phyloP scores from a whole-genome alignment of 2,888 invertebrate species.

The Neoaliturus tenellus region DNA sequence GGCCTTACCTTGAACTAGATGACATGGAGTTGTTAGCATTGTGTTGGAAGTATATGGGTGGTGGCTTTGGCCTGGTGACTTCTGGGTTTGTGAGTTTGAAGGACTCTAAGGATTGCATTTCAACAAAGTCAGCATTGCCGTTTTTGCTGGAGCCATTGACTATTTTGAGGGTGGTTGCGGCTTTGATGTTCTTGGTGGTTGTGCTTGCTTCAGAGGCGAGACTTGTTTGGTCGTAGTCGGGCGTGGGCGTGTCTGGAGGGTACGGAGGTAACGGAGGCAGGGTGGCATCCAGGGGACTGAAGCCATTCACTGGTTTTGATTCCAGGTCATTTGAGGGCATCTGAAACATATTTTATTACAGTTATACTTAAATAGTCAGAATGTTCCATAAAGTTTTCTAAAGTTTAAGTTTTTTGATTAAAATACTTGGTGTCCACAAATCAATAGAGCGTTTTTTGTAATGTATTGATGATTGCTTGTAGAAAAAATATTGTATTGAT shows the following conservation, averaged over 20 bases:
- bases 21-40: constrained; percentile 20
- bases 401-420: too few relatives aligned
- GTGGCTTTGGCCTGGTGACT: constrained; percentile 79
- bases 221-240: constrained; percentile 74
- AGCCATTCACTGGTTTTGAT: background rate
- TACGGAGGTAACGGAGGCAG: constrained; percentile 72
- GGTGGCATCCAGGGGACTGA: constrained; percentile 64
- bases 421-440: too few relatives aligned
- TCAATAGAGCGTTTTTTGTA: too few relatives aligned
- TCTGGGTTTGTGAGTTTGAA: constrained; percentile 82
- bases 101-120: constrained; percentile 86
- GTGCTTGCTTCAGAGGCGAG: constrained; percentile 64
- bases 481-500: too few relatives aligned
- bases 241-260: constrained; percentile 75
- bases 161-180: background rate
- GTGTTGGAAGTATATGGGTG: constrained; percentile 80
- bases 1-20: constrained; percentile 21
- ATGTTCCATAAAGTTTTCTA: too few relatives aligned
- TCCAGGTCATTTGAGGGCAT: constrained; percentile 56
- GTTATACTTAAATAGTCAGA: too few relatives aligned
- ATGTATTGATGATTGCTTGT: too few relatives aligned
- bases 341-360: constrained; percentile 57
- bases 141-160: constrained; percentile 66
- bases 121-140: constrained; percentile 77
- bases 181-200: constrained; percentile 42